phyloP scores from a whole-genome alignment of 2,888 invertebrate species.

The Polylopha cassiicola region DNA sequence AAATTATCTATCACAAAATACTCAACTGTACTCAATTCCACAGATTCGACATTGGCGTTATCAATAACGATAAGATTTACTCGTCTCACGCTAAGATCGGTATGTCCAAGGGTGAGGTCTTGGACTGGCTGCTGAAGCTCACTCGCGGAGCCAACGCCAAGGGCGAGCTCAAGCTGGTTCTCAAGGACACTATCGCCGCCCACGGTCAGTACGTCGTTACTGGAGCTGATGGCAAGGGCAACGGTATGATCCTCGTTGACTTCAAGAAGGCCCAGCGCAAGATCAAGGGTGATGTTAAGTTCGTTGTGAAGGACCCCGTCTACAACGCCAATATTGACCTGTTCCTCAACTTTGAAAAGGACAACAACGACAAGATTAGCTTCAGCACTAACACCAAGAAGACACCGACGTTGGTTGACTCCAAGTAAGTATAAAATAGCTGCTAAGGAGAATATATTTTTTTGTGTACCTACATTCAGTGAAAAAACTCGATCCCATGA shows the following conservation, averaged over 20 bases:
- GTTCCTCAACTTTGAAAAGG: constrained; percentile 82
- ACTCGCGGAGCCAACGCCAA: constrained; percentile 54
- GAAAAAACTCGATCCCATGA: no score
- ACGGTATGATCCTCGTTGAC: constrained; percentile 76
- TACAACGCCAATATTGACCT: constrained; percentile 80
- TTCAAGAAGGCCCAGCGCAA: constrained; percentile 78
- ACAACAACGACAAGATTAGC: constrained; percentile 81
- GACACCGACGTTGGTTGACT: constrained; percentile 72
- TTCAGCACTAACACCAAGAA: constrained; percentile 79
- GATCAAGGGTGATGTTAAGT: constrained; percentile 79
- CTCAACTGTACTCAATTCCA: constrained; percentile 4
- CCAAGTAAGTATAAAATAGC: constrained; percentile 71
- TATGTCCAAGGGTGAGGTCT: constrained; percentile 59
- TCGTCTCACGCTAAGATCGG: constrained; percentile 75
- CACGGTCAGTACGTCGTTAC: constrained; percentile 80
- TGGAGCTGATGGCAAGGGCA: constrained; percentile 81
- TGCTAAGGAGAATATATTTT: no score
- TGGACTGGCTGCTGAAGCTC: constrained; percentile 76
- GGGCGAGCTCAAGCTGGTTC: constrained; percentile 73
- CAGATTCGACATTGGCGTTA: constrained; percentile 68
- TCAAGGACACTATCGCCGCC: constrained; percentile 79
- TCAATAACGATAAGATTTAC: constrained; percentile 57
- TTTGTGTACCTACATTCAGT: no score
- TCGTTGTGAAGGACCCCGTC: constrained; percentile 77
- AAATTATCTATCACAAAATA: no score